Evolutionary conservation across 1,140 invertebrate genomes (phyloP).

Genomic region (Onthophagus taurus): DNA sequence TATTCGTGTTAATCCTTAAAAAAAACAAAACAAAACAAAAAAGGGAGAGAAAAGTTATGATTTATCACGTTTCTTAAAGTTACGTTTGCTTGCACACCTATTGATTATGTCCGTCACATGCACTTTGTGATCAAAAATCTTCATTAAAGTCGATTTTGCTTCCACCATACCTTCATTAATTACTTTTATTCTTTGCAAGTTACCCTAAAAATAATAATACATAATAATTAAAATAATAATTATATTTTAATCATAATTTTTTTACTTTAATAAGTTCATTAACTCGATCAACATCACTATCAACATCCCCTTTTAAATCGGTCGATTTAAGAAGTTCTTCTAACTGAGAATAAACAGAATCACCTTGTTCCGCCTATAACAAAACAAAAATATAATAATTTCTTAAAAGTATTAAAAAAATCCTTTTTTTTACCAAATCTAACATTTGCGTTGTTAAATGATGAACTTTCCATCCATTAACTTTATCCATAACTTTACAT

Average conservation of each 20-base stretch:
- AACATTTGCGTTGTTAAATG: constrained; percentile 88
- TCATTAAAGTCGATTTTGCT: constrained; percentile 73
- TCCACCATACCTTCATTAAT: constrained; percentile 87
- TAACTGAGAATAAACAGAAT: constrained; percentile 53
- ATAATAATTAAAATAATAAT: background rate
- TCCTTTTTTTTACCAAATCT: constrained; percentile 58
- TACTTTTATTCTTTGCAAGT: constrained; percentile 88
- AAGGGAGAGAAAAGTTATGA: constrained; percentile 36
- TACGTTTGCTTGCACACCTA: constrained; percentile 80
- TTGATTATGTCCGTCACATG: constrained; percentile 82
- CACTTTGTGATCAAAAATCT: constrained; percentile 84
- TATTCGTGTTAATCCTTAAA: no score
- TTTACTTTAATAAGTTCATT: constrained; percentile 68
- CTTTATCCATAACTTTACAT: constrained; percentile 74
- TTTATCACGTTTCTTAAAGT: constrained; percentile 79
- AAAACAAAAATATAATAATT: background rate
- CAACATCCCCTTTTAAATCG: constrained; percentile 53
- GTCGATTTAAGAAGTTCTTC: constrained; percentile 52
- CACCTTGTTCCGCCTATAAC: constrained; percentile 45
- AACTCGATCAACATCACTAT: constrained; percentile 59
- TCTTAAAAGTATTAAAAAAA: background rate
- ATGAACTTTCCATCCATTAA: constrained; percentile 93
- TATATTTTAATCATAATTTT: background rate
- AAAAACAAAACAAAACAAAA: no score
- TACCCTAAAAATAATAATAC: constrained; percentile 62